Conservation (phyloP, 2,113 vertebrate species). For the Cryptomyrus ogoouensis region DNA sequence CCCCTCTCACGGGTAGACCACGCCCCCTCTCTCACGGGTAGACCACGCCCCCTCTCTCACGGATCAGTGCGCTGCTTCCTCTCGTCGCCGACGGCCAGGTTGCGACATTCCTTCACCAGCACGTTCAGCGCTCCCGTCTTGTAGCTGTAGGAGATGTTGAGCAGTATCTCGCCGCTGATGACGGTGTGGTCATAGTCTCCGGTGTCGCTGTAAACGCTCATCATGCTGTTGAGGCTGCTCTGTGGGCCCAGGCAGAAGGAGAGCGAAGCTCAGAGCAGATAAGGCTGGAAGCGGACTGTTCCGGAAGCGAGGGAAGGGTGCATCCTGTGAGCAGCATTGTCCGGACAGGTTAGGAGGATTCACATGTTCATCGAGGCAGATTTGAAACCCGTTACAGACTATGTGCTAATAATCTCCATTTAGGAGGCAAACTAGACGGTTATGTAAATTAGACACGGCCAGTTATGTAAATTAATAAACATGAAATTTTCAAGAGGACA, state of each 20-base stretch:
- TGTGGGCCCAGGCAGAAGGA: constrained; percentile 43
- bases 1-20: constrained; percentile 64
- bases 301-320: background rate
- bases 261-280: background rate
- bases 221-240: constrained; percentile 93
- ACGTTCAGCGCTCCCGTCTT: constrained; percentile 89
- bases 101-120: constrained; percentile 84
- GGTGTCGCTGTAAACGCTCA: constrained; percentile 92
- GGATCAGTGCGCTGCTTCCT: constrained; percentile 85
- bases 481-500: background rate
- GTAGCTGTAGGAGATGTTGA: constrained; percentile 88
- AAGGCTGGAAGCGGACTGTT: background rate
- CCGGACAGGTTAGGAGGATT: background rate
- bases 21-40: constrained; percentile 66
- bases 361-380: background rate
- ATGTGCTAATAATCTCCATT: background rate
- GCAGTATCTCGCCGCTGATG: constrained; percentile 88
- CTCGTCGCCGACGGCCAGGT: constrained; percentile 86
- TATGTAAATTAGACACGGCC: background rate
- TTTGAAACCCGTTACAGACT: no score
- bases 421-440: background rate
- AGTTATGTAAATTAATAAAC: constrained; percentile 14
- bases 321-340: no score
- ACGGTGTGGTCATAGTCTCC: constrained; percentile 89
- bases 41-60: constrained; percentile 61